Percentiles rank a stretch among this genome's conserved stretches.
Conservation (phyloP, 37 sponge, comb jelly and placozoan genomes). For the Sycon ciliatum region DNA sequence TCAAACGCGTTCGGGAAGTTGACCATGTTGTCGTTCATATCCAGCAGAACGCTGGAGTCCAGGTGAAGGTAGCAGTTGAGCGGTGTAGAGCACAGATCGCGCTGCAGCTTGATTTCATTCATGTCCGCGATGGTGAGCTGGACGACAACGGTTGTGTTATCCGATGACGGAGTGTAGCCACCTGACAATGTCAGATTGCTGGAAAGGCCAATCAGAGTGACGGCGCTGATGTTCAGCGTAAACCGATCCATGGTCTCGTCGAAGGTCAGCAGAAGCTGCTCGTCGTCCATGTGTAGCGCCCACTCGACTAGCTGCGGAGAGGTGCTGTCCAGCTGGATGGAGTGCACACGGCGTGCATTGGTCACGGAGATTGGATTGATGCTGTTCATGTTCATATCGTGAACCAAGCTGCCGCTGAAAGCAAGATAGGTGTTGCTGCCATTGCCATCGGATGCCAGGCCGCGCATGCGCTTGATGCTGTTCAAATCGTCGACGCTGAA, state of each 20-base stretch:
- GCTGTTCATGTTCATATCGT: slow-evolving; percentile 44
- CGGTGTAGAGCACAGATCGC: slow-evolving; percentile 36
- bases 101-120: slow-evolving; percentile 55
- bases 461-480: slow-evolving; percentile 49
- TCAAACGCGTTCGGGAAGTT: slow-evolving; percentile 50
- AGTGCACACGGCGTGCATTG: background rate
- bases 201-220: slow-evolving; percentile 13
- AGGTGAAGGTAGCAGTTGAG: slow-evolving; percentile 35
- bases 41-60: slow-evolving; percentile 36
- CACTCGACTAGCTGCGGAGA: slow-evolving; percentile 58
- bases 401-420: slow-evolving; percentile 26
- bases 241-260: slow-evolving; percentile 62
- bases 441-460: slow-evolving; percentile 38
- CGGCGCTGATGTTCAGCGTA: slow-evolving; percentile 42
- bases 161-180: slow-evolving; percentile 50
- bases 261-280: slow-evolving; percentile 61
- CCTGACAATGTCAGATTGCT: slow-evolving; percentile 34
- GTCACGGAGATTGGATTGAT: slow-evolving; percentile 18
- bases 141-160: slow-evolving; percentile 54
- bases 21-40: slow-evolving; percentile 73
- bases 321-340: background rate
- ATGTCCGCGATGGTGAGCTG: slow-evolving; percentile 42
- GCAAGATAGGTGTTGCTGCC: slow-evolving; percentile 54
- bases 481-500: slow-evolving; percentile 71
- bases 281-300: slow-evolving; percentile 57